Base-by-base conservation (phyloP, 2,113 vertebrate species). In the Brachypteracias leptosomus region DNA sequence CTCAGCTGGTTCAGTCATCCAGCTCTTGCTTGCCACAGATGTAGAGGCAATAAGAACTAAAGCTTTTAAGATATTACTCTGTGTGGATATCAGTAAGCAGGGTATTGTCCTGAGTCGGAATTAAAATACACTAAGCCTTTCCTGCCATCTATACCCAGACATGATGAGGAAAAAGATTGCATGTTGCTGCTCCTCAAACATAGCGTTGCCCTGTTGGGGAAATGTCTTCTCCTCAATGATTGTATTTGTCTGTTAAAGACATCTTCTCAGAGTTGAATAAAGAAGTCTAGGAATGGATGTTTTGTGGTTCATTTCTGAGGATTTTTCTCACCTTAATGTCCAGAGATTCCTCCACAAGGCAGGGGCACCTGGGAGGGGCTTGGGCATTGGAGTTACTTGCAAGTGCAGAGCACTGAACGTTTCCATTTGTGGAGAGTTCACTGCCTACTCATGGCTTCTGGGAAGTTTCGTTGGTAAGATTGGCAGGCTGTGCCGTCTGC, bases 341-440 rank as follows among this genome's bases (percentile, higher is more conserved):
- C 40, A 54, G 14, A 52, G 61, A 26, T 35, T 36, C 35, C n/a
- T 83, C 79, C 4, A 11, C 62, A 62, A 76, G 62, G 42, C 19
- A 12, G 20, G 7, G 26, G 12, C 36, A 75, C 13, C 18, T 78
- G 12, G 1, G 4, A 5, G 2, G 10, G 1, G 7, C 11, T 19
- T 47, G 22, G 6, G 18, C 11, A 11, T 14, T 70, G 25, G 14
- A 59, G 7, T 35, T 68, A 7, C 15, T 68, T 49, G 2, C 5
- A 49, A 40, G 18, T 46, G 58, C 31, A 83, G 38, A 68, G 28
- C 28, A 21, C 13, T 28, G 49, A 31, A 25, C 1, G 0, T 35
- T 73, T 73, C 42, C 83, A 22, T 40, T 40, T 88, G 75, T 77
- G 89, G 57, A 44, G 46, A 46, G 57, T 47, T 95, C 67, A 16